Evolutionary conservation across 2,797 vertebrate genomes (phyloP), one percentile per base, ranked within the genome.

Genomic region (Darevskia mixta): DNA sequence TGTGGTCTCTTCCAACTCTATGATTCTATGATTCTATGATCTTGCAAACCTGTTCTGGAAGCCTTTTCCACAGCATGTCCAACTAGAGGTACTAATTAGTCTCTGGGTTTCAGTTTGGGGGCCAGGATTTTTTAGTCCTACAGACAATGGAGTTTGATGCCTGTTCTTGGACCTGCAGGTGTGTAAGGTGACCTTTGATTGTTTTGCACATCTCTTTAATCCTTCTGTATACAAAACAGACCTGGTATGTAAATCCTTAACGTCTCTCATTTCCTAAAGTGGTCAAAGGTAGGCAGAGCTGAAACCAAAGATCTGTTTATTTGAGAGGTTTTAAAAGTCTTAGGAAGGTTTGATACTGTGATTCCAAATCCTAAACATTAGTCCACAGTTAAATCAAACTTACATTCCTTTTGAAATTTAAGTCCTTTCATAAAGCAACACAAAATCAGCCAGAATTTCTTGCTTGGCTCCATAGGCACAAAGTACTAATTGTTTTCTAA

Each of bases 161-260:
- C 75, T 11, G 82, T 67, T 84, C 35, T 89, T 55, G 35, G 13
- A 79, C 64, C 38, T 23, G n/a, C 32, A 32, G 0, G 0, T 75
- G 8, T 80, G 90, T 75, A 10, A 87, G 3, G 6, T 45, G 23
- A 88, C 2, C 7, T 79, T 89, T 77, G 82, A 7, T 86, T 91
- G 84, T 41, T 91, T 89, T 90, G 83, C 0, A 29, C 0, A 8
- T 82, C 83, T 88, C 4, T 1, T 0, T 90, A 92, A 87, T 90
- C 72, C 4, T 84, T 90, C 41, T 90, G 85, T 93, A 73, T 61
- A 85, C 82, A 85, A 88, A 88, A 88, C 76, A 88, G 43, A 81
- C 84, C 29, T 3, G 73, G 6, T 0, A 0, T 20, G 69, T 83
- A 88, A 92, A 81, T 82, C 2, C 83, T 93, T 76, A 41, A 86